Percentiles rank a stretch among this genome's conserved stretches.
Evolutionary conservation across 2,888 invertebrate species (phyloP).

Genomic region (Hirtodrosophila duncani): DNA sequence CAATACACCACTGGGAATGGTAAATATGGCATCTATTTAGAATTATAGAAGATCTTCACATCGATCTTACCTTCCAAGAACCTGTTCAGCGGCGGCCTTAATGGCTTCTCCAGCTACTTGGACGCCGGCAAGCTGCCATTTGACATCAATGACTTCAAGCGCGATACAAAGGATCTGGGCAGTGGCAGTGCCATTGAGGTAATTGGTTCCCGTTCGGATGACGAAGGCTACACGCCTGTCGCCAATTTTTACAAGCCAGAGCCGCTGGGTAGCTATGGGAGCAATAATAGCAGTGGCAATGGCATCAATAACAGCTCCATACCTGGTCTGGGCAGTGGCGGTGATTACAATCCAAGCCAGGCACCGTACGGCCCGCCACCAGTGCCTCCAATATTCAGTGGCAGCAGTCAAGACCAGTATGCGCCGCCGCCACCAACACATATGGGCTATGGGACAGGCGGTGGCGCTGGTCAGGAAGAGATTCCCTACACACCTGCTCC

Average conservation of each 20-base stretch:
- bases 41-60: neutral
- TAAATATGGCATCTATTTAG: slow-evolving; percentile 20
- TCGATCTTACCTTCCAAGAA: slow-evolving; percentile 51
- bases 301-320: slow-evolving; percentile 22
- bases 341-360: slow-evolving; percentile 48
- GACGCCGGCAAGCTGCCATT: slow-evolving; percentile 82
- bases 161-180: slow-evolving; percentile 61
- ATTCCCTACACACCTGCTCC: slow-evolving; percentile 68
- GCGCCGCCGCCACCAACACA: slow-evolving; percentile 74
- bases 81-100: slow-evolving; percentile 75
- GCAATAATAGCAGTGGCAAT: slow-evolving; percentile 33
- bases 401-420: slow-evolving; percentile 45
- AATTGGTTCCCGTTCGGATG: slow-evolving; percentile 80
- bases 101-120: slow-evolving; percentile 83
- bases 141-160: slow-evolving; percentile 79
- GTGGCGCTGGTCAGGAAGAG: slow-evolving; percentile 40
- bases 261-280: slow-evolving; percentile 58
- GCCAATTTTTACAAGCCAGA: slow-evolving; percentile 80
- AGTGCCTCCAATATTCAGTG: slow-evolving; percentile 53
- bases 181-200: slow-evolving; percentile 79
- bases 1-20: slow-evolving; percentile 60
- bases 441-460: slow-evolving; percentile 41
- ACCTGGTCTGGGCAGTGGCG: slow-evolving; percentile 45
- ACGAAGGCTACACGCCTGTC: slow-evolving; percentile 79
- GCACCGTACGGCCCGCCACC: slow-evolving; percentile 60